Conservation (phyloP, 2,113 vertebrate genomes). For the Phalacrocorax pelagicus region DNA sequence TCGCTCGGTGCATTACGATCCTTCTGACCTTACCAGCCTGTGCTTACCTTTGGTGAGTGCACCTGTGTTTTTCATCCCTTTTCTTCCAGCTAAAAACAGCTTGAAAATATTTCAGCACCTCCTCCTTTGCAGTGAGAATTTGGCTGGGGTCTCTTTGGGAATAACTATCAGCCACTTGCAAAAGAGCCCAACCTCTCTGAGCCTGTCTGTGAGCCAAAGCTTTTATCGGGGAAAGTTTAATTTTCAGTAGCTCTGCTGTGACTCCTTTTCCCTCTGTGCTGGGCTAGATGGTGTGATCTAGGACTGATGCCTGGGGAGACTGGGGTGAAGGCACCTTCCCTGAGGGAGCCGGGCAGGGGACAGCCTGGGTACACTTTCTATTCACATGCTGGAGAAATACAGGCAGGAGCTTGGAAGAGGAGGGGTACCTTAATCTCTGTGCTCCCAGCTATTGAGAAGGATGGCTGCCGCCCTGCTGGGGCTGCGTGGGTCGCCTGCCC, state of each 20-base stretch:
- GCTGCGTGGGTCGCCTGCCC: not conserved
- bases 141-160: not conserved
- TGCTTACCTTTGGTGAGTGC: not conserved
- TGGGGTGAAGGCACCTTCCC: not conserved
- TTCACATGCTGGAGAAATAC: not conserved
- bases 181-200: not conserved
- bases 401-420: not conserved
- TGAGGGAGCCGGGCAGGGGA: not conserved
- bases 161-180: constrained; percentile 24
- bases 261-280: not conserved
- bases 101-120: constrained; percentile 28
- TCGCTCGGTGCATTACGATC: rapidly evolving
- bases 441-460: not conserved
- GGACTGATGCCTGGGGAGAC: not conserved
- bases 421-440: not conserved
- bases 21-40: not conserved
- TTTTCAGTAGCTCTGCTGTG: not conserved
- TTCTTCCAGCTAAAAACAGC: not conserved
- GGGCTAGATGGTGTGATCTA: not conserved
- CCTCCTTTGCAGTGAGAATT: not conserved
- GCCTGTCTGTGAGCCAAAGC: constrained; percentile 17
- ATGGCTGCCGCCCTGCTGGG: rapidly evolving
- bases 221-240: constrained; percentile 35
- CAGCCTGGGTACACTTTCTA: not conserved
- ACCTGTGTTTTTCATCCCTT: not conserved